Conservation (phyloP, 2,113 vertebrate species). For the Oreochromis tanganicae region DNA sequence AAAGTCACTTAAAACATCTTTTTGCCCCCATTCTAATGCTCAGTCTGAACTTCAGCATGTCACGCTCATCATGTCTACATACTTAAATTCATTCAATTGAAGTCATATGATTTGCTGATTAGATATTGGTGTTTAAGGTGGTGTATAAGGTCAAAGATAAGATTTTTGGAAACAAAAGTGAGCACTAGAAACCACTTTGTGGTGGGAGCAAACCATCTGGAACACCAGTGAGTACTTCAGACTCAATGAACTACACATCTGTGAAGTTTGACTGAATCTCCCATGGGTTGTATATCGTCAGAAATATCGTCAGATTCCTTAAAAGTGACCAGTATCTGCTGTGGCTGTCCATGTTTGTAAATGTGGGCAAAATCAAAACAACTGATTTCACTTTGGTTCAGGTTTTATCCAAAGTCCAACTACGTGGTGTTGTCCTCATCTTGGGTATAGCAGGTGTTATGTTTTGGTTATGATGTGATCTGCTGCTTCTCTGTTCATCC, state of each 20-base stretch:
- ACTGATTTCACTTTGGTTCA: not conserved
- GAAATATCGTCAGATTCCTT: accelerated
- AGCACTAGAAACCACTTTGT: not conserved
- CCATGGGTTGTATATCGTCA: not conserved
- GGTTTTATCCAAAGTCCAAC: not conserved
- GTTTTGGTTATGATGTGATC: not conserved
- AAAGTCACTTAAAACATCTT: not conserved
- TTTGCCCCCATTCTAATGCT: not conserved
- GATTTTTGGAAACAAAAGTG: not conserved
- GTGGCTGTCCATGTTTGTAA: not conserved
- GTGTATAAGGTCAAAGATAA: not conserved
- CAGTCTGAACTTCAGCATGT: not conserved
- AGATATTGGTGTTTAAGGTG: not conserved
- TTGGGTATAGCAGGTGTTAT: not conserved
- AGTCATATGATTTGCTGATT: not conserved
- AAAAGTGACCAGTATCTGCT: not conserved
- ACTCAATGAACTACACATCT: not conserved
- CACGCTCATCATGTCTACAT: not conserved
- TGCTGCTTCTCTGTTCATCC: constrained; percentile 39
- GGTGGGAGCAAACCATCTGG: not conserved
- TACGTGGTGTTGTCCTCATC: not conserved
- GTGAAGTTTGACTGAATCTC: not conserved
- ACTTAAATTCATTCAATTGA: not conserved
- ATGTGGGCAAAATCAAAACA: not conserved
- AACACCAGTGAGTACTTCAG: not conserved